Evolutionary conservation across 1,140 invertebrate genomes (phyloP), one percentile per base, ranked within the genome.

Genomic region (Cyphomyrmex costatus): DNA sequence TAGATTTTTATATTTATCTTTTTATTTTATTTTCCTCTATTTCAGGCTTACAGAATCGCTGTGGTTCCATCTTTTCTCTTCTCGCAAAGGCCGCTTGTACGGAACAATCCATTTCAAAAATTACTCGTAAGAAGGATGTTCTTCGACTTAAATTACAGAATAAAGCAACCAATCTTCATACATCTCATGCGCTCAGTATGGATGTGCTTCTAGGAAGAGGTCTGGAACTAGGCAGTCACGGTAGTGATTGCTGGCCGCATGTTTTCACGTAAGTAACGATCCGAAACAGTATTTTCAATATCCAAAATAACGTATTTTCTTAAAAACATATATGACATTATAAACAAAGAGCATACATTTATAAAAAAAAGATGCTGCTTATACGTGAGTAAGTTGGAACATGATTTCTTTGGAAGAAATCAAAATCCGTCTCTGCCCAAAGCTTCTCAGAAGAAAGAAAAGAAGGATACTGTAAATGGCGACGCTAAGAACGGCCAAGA

Each of bases 181-280:
- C 98, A 3, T 98, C 98, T 1, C 98, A 99, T 92, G 98, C 98
- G 1, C 95, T 99, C 58, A 99, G 98, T 82, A 97, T 99, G 95
- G 98, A 99, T 94, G 98, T 99, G 27, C 96, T 99, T 61, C 95
- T 97, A 19, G 95, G 96, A 92, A 96, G 97, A 89, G 98, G 98
- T 33, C 95, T 99, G 46, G 98, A 99, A 93, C 96, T 99, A 46
- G 98, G 98, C 5, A 98, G 98, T 85, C 98, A 99, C 92, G 98
- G 98, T 36, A 96, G 97, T 56, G 98, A 98, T 85, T 99, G 98
- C 92, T 99, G 98, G 98, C 97, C 97, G 51, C 98, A 99, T 93
- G 98, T 99, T 80, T 98, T 99, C 93, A 97, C 97, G 94, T 98
- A 97, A 93, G 91, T 30, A 16, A 51, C 27, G 3, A 7, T 68